phyloP scores from a whole-genome alignment of 2,797 vertebrate species.

The Sebastes variabilis region DNA sequence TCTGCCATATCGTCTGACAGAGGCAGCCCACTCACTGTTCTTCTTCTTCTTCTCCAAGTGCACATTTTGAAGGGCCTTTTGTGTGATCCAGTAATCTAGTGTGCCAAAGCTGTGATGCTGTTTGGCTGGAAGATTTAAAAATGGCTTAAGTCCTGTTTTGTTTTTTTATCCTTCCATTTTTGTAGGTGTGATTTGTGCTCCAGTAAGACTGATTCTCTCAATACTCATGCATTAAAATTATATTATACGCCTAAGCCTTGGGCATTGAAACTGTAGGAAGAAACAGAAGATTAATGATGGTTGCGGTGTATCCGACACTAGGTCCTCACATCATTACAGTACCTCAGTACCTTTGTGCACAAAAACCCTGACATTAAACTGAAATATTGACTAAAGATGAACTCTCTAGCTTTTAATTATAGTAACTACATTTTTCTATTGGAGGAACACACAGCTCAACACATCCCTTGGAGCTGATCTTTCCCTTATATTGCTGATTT shows the following conservation, averaged over 20 bases:
- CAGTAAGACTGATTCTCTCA: not conserved
- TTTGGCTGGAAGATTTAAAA: constrained; percentile 39
- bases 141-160: constrained; percentile 2
- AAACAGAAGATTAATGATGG: not conserved
- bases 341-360: not conserved
- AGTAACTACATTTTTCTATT: not conserved
- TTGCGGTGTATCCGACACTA: not conserved
- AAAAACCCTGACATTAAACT: not conserved
- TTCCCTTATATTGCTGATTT: not conserved
- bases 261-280: not conserved
- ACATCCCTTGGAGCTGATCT: not conserved
- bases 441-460: not conserved
- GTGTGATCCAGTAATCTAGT: constrained; percentile 31
- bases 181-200: constrained; percentile 21
- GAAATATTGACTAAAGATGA: not conserved
- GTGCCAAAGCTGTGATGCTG: constrained; percentile 46
- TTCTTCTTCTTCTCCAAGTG: constrained; percentile 19
- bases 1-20: constrained; percentile 44
- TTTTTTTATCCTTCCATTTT: constrained; percentile 16
- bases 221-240: not conserved
- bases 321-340: not conserved
- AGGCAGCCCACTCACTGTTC: constrained; percentile 59
- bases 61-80: constrained; percentile 51
- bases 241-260: not conserved
- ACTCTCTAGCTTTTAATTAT: not conserved